A percentile compares a stretch with the other conserved stretches of the same genome.
Evolutionary conservation across 2,888 invertebrate genomes (phyloP).

Genomic region (Hoplodrina blanda): DNA sequence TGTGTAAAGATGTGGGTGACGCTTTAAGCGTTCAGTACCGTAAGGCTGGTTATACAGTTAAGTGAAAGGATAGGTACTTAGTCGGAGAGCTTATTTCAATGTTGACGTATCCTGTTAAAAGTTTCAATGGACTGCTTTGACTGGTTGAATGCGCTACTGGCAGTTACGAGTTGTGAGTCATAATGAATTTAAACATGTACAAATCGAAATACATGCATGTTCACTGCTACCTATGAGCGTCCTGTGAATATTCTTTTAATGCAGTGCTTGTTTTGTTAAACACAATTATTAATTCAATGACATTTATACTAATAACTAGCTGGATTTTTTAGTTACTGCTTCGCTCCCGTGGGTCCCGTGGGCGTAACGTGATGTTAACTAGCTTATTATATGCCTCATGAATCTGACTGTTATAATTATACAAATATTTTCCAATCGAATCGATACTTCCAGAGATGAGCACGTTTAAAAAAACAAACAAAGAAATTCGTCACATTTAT

Average conservation of each 20-base stretch:
- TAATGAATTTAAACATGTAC: constrained; percentile 16
- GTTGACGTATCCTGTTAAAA: constrained; percentile 26
- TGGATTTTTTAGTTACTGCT: too few relatives aligned
- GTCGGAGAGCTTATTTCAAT: constrained; percentile 26
- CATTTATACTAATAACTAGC: background rate
- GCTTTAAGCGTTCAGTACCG: constrained; percentile 62
- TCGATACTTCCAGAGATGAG: too few relatives aligned
- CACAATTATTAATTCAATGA: background rate
- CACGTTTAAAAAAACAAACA: too few relatives aligned
- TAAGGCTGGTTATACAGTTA: constrained; percentile 51
- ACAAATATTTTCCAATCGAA: too few relatives aligned
- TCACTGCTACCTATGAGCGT: background rate
- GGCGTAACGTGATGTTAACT: too few relatives aligned
- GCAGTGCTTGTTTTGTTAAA: background rate
- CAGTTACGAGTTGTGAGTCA: background rate
- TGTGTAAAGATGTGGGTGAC: constrained; percentile 72
- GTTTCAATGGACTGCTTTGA: constrained; percentile 22
- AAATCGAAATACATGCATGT: constrained; percentile 10
- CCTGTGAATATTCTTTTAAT: background rate
- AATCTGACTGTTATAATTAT: too few relatives aligned
- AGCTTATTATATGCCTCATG: too few relatives aligned
- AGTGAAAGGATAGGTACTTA: constrained; percentile 25
- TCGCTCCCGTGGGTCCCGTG: too few relatives aligned
- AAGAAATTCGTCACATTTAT: too few relatives aligned
- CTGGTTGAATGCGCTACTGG: constrained; percentile 7